Evolutionary conservation across 2,888 invertebrate genomes (phyloP), one percentile per base, ranked within the genome.

Genomic region (Diachrysia chrysitis): DNA sequence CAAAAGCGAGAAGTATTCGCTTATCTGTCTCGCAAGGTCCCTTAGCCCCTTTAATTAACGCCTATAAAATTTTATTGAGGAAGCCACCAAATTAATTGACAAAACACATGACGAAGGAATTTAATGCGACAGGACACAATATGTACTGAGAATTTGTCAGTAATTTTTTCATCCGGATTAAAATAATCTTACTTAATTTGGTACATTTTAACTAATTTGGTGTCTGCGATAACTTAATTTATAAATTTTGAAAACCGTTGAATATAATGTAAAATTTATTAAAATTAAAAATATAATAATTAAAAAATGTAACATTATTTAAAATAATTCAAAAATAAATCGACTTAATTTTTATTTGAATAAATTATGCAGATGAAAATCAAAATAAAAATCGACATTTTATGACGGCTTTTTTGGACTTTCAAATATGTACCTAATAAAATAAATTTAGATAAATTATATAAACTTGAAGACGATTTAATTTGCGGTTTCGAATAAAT

Each of bases 11-110:
- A 81, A 71, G 63, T 62, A 69, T 61, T 42, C 67, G 64, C 70
- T 73, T 76, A 73, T 69, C 67, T 59, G 59, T 46, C 63, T 69
- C 69, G 87, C 89, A 86, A 86, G 89, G 89, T 88, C 89, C 75
- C 71, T 71, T 71, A 81, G 72, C 77, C 82, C 81, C 81, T 82
- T 90, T 92, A 92, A 93, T 93, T 92, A 91, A 89, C 85, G 83
- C 82, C 87, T 85, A 92, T 92, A 92, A 92, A 92, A 87, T 85
- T 93, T 94, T 93, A 94, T 94, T 91, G 91, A 90, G 93, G 94
- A 94, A 90, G 90, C 85, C 79, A 86, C 88, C 77, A 88, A 89
- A 92, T 93, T 87, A 90, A 89, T 83, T 83, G 85, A 89, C 83
- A 83, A 73, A 74, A 79, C 76, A 79, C 76, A 78, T 79, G 79